Evolutionary conservation across 2,113 vertebrate species (phyloP), one percentile per base, ranked within the genome.

Genomic region (Scatophagus argus): DNA sequence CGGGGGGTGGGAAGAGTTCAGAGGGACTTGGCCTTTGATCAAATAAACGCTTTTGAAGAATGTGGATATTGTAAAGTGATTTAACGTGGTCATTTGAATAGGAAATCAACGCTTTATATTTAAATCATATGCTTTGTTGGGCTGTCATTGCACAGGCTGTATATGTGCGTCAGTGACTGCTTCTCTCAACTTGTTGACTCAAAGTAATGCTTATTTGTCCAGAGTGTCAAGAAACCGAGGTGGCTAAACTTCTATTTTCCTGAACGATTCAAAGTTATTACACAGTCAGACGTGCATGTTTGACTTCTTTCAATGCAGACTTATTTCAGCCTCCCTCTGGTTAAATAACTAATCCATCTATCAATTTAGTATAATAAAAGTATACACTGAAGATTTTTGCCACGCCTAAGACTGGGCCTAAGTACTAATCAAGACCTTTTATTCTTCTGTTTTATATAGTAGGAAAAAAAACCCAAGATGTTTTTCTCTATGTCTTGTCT

Each of bases 41-140:
- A 74, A 51, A 71, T 76, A 59, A 82, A 71, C 2, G 32, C 17
- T 74, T 83, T 63, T 63, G 49, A 72, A 81, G 60, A 60, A 70
- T 46, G 60, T 32, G 44, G 52, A 51, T 6, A 61, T 27, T 64
- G 39, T 49, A 62, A 23, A 56, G 19, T 38, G 38, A 79, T 61
- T 74, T 73, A 36, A 27, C 61, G 7, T 29, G 23, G 62, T 79
- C 59, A 74, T 59, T 77, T 68, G 23, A 73, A 73, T 32, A 47
- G n/a, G 25, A 73, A 44, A 58, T 66, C 39, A 74, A 17, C 1
- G 6, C 29, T 38, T 47, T 61, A 52, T 46, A 14, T 54, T 81
- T 5, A 36, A 31, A 54, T 46, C 38, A 19, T 23, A 21, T 29
- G 14, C 31, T 52, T 12, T 77, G 17, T 17, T 11, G 13, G 13